Evolutionary conservation across 2,113 vertebrate species (phyloP).

Genomic region (Dolichallabes microphthalmus): DNA sequence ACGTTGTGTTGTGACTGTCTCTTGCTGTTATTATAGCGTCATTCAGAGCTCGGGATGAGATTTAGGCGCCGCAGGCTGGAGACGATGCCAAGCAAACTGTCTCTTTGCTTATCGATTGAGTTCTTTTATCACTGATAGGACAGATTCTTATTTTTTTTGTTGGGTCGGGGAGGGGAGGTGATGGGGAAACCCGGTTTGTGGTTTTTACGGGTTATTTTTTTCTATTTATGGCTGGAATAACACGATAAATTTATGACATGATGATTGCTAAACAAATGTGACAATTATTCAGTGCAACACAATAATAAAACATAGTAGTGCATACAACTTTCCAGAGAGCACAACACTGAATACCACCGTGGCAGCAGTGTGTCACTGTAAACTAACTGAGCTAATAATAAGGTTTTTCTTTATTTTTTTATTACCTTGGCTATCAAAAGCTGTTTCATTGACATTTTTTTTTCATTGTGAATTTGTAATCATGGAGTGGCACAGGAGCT

Average conservation of each 20-base stretch:
- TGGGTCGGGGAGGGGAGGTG: too few species aligned
- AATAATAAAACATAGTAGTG: background rate
- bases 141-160: background rate
- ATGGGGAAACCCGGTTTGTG: background rate
- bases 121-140: slow-evolving; percentile 26
- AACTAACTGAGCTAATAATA: too few species aligned
- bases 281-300: background rate
- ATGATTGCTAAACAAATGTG: background rate
- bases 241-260: background rate
- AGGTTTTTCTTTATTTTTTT: background rate
- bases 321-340: background rate
- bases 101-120: slow-evolving; percentile 30
- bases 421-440: background rate
- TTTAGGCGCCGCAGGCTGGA: slow-evolving; percentile 25
- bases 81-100: slow-evolving; percentile 21
- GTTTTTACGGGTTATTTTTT: background rate
- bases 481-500: background rate
- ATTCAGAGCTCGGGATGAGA: slow-evolving; percentile 33
- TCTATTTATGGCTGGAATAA: background rate
- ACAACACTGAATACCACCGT: background rate
- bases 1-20: slow-evolving; percentile 50
- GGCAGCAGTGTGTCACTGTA: background rate
- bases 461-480: background rate
- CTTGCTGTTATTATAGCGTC: slow-evolving; percentile 39
- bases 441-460: background rate